Evolutionary conservation across 2,797 vertebrate genomes (phyloP).

Genomic region (Synanceia verrucosa): DNA sequence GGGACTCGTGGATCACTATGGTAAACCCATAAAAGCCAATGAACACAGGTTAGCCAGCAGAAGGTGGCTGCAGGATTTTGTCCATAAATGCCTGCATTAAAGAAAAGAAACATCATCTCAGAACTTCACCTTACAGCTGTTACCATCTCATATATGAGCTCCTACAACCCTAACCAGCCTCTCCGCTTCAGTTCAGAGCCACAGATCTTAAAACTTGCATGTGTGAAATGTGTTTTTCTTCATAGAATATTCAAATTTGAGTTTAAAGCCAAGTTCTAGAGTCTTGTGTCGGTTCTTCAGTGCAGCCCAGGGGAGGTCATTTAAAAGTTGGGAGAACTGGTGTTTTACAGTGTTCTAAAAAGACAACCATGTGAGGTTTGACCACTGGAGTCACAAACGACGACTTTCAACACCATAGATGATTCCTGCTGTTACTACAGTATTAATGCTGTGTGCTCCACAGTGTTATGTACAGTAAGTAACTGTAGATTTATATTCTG

Average conservation of each 20-base stretch:
- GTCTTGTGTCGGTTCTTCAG: constrained; percentile 9
- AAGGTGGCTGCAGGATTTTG: neutral
- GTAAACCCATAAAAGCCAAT: neutral
- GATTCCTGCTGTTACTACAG: neutral
- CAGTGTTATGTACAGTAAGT: neutral
- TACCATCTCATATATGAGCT: constrained; percentile 17
- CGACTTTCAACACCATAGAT: neutral
- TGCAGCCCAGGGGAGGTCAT: constrained; percentile 35
- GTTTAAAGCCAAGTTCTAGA: constrained; percentile 12
- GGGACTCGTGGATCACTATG: neutral
- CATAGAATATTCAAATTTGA: constrained; percentile 32
- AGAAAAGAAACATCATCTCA: constrained; percentile 9
- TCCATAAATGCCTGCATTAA: constrained; percentile 16
- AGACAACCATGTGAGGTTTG: constrained; percentile 7
- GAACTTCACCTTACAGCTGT: constrained; percentile 22
- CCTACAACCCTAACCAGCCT: constrained; percentile 1
- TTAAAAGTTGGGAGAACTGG: constrained; percentile 29
- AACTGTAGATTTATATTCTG: neutral
- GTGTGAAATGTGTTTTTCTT: constrained; percentile 34
- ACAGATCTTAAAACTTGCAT: constrained; percentile 25
- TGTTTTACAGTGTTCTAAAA: constrained; percentile 11
- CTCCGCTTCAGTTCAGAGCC: constrained; percentile 13
- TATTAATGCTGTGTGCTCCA: neutral
- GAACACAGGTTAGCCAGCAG: neutral
- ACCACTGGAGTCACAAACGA: constrained; percentile 1